Base-by-base conservation (phyloP, 2,888 invertebrate species). In the Latrodectus hesperus region DNA sequence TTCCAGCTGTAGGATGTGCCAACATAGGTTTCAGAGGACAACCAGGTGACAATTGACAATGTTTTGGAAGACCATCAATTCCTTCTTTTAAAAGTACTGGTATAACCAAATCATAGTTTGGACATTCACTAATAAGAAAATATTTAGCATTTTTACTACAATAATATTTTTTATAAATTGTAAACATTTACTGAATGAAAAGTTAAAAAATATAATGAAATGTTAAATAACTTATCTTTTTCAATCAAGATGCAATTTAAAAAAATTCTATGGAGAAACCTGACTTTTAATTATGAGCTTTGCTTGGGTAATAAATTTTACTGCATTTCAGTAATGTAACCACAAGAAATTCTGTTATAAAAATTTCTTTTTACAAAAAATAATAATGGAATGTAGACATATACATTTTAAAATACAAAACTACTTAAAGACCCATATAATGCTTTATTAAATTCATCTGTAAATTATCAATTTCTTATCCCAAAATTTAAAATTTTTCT, bases 11-110 rank as follows among this genome's bases (percentile, higher is more conserved):
- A 5, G 99, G 99, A 92, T 99, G 99, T 0, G 99, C 99, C 91
- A 99, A 94, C 99, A 99, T 99, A 0, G 99, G 99, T 92, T 98
- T 97, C 90, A 99, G 94, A 14, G 99, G 99, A 90, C 98, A 94
- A 76, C 98, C 98, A 14, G 98, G 98, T 38, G 96, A 95, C 84
- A 99, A 94, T 91, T 95, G 95, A 92, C 99, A 99, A 91, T 95
- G 94, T 60, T 94, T 93, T 0, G 96, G 95, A 82, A 99, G 93
- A 60, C 94, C 94, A 11, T 93, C 92, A 9, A 96, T 94, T 0
- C 98, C 98, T 90, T 96, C 94, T 91, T 94, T 92, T 87, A 99
- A 92, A 71, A 99, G 92, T 12, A 95, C 95, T 0, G 96, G 95
- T 81, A 99, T 93, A 16, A 99, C 94, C 91, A 94, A 94, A 90